Evolutionary conservation across 2,113 vertebrate genomes (phyloP), one percentile per base, ranked within the genome.

Genomic region (Stictonetta naevosa): DNA sequence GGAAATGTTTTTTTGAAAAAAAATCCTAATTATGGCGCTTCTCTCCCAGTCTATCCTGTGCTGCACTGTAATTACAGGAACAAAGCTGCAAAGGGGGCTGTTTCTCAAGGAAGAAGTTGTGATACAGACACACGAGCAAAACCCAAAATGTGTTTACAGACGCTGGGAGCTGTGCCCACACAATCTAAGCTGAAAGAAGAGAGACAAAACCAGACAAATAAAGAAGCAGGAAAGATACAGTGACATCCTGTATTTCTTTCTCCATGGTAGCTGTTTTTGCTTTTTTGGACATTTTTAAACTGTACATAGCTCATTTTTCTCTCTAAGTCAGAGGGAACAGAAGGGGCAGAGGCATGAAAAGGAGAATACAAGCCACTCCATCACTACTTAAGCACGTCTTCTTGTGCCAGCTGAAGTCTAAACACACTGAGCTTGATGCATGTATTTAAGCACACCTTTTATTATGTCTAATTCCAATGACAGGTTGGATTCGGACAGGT

Each of bases 11-110:
- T 21, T 69, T n/a, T 17, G 5, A 40, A 52, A 64, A 40, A 40
- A 60, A 74, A 60, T n/a, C 64, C 79, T 91, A 84, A 93, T 95
- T 85, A 91, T 3, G 69, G 83, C 20, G 44, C 68, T 88, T 64
- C 42, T 86, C 46, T 83, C 56, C 40, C 72, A 15, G 58, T 12
- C 56, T 59, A 4, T 82, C 69, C 94, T 63, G 81, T 26, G 69
- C 62, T 79, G 71, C 76, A 38, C 93, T 86, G 73, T 83, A 90
- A 94, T 94, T 80, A 86, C 63, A 36, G 1, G 88, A 83, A 52
- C 56, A 71, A 75, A 86, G 82, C 72, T 83, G 67, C 6, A 38
- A 53, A 44, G 4, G 56, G 33, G 50, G 60, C 60, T 34, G 78
- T 36, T 68, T 36, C 84, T 73, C 36, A 19, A 44, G 64, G 42